phyloP scores from a whole-genome alignment of 2,113 vertebrate species.

The Sinocyclocheilus anophthalmus region DNA sequence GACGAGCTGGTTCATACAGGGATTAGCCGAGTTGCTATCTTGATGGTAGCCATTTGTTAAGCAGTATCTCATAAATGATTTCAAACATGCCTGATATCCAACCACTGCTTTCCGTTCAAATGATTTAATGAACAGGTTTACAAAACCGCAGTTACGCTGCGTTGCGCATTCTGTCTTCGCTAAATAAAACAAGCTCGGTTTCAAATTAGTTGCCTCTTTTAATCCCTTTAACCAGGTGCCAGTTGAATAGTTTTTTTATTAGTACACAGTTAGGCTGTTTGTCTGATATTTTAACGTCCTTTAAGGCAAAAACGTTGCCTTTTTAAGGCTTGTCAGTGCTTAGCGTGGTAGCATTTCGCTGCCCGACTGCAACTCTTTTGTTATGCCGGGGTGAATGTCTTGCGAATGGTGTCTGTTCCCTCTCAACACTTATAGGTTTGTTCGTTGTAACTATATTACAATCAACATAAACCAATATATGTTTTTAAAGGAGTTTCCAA shows the following conservation, averaged over 20 bases:
- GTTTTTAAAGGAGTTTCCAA: not conserved
- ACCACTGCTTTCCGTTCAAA: not conserved
- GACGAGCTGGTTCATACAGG: not conserved
- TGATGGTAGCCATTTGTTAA: not conserved
- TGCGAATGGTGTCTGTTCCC: not conserved
- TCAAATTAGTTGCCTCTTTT: not conserved
- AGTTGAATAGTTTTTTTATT: not conserved
- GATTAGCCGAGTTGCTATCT: constrained; percentile 28
- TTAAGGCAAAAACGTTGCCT: not conserved
- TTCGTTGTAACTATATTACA: not conserved
- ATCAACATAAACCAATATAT: not conserved
- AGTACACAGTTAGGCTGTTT: not conserved
- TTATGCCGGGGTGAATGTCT: not conserved
- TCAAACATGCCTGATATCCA: not conserved
- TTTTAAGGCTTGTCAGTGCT: not conserved
- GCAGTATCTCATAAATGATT: not conserved
- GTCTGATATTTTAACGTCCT: not conserved
- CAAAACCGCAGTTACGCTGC: not conserved
- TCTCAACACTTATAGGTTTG: not conserved
- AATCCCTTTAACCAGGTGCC: not conserved
- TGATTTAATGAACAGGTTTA: not conserved
- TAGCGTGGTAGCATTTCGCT: constrained; percentile 1
- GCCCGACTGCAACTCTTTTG: constrained; percentile 19
- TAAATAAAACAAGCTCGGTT: not conserved
- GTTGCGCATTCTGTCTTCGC: constrained; percentile 31